Evolutionary conservation across 64 coral and sea anemone species (phyloP).

Genomic region (Montipora sp.): DNA sequence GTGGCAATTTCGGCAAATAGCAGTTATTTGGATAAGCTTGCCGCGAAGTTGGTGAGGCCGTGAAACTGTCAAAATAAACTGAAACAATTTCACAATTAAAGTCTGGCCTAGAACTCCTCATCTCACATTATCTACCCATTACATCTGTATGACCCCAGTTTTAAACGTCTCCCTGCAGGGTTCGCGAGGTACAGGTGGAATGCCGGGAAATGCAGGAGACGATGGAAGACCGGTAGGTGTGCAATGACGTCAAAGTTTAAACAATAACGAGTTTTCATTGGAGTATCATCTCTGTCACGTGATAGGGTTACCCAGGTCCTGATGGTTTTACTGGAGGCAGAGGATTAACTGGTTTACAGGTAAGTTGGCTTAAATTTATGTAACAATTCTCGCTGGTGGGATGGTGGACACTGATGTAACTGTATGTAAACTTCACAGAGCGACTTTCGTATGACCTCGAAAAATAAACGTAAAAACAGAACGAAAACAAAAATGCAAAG

Average conservation of each 20-base stretch:
- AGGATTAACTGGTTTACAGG: constrained; percentile 25
- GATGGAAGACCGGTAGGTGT: background rate
- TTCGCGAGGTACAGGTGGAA: background rate
- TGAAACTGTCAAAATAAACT: no score
- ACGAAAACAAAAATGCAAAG: no score
- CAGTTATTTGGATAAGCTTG: no score
- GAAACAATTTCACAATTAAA: no score
- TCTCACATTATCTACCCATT: no score
- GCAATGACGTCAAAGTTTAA: background rate
- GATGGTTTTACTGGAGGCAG: constrained; percentile 1
- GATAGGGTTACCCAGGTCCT: constrained; percentile 4
- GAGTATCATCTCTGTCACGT: background rate
- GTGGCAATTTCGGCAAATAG: no score
- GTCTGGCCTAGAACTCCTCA: no score
- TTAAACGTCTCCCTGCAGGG: background rate
- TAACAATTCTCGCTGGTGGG: background rate
- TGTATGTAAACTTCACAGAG: no score
- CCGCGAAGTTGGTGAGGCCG: no score
- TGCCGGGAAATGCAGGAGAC: constrained; percentile 8
- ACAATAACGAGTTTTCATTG: background rate
- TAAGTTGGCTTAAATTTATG: background rate
- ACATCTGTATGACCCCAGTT: background rate
- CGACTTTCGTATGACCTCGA: no score
- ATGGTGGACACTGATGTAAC: no score
- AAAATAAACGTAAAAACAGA: no score